Percentiles rank a stretch among this genome's conserved stretches.
Evolutionary conservation across 2,113 vertebrate genomes (phyloP).

Genomic region (Tenrec ecaudatus): DNA sequence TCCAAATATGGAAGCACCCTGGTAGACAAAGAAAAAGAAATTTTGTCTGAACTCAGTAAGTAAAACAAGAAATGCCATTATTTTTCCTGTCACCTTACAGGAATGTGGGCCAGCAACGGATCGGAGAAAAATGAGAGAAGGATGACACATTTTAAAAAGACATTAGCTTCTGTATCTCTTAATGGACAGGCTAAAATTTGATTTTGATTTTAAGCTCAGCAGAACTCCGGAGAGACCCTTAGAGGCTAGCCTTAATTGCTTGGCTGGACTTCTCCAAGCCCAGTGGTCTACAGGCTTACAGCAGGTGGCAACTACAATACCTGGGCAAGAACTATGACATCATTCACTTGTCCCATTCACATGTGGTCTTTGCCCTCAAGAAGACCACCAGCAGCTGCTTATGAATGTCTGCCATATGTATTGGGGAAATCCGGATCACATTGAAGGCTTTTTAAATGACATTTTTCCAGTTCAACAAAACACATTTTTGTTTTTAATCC

Average conservation of each 20-base stretch:
- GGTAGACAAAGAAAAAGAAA: slow-evolving; percentile 67
- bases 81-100: slow-evolving; percentile 44
- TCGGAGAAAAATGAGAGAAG: neutral
- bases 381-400: neutral
- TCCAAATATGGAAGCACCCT: slow-evolving; percentile 70
- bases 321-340: neutral
- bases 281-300: neutral
- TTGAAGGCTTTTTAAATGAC: neutral
- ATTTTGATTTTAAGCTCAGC: slow-evolving; percentile 76
- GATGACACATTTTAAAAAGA: slow-evolving; percentile 62
- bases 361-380: neutral
- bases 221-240: slow-evolving; percentile 54
- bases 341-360: neutral
- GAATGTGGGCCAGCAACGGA: slow-evolving; percentile 59
- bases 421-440: neutral
- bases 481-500: neutral
- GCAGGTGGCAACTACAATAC: neutral
- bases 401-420: neutral
- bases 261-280: slow-evolving; percentile 45
- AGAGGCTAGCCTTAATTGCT: neutral
- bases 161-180: slow-evolving; percentile 70
- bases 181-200: slow-evolving; percentile 76
- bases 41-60: slow-evolving; percentile 70
- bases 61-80: slow-evolving; percentile 62
- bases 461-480: slow-evolving; percentile 39